These are phyloP conservation scores for Chrysina gloriosa DNA, from an alignment of 2,888 invertebrate species.

Conservation along the genomic window DNA sequence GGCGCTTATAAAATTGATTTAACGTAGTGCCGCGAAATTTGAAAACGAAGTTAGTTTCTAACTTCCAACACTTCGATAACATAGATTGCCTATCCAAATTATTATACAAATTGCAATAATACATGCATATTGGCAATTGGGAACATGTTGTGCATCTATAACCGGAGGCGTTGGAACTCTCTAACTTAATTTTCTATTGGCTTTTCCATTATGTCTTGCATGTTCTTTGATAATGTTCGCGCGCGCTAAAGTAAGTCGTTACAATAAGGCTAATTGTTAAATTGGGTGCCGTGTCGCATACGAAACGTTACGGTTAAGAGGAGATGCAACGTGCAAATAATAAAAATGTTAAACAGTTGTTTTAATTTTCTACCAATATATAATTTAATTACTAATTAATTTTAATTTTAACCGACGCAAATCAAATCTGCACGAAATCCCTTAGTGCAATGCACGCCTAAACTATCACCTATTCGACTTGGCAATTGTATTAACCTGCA, in stretches of 20 bases:
- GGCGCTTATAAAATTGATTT: conserved; percentile 43
- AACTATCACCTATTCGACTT: too few species aligned
- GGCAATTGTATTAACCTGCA: too few species aligned
- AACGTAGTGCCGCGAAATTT: conserved; percentile 39
- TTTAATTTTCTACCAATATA: too few species aligned
- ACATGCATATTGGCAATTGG: conserved; percentile 54
- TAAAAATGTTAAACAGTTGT: too few species aligned
- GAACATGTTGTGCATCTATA: conserved; percentile 50
- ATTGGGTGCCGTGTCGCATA: too few species aligned
- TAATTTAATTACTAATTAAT: too few species aligned
- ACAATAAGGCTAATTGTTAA: conserved; percentile 17
- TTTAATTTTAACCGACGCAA: too few species aligned
- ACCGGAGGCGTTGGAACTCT: conserved; percentile 52
- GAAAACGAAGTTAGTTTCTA: conserved; percentile 42
- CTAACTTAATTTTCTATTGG: conserved; percentile 51
- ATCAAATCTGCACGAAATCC: too few species aligned
- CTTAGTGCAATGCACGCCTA: too few species aligned
- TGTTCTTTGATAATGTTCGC: conserved; percentile 43
- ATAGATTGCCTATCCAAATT: conserved; percentile 52
- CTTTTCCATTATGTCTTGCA: conserved; percentile 48
- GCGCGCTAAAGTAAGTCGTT: conserved; percentile 17
- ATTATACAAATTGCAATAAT: conserved; percentile 56
- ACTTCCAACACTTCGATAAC: conserved; percentile 43
- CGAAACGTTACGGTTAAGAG: too few species aligned
- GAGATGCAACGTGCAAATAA: too few species aligned